These are phyloP conservation scores for Molossus molossus DNA, from an alignment of 2,797 vertebrate genomes.

Conservation along the genomic window DNA sequence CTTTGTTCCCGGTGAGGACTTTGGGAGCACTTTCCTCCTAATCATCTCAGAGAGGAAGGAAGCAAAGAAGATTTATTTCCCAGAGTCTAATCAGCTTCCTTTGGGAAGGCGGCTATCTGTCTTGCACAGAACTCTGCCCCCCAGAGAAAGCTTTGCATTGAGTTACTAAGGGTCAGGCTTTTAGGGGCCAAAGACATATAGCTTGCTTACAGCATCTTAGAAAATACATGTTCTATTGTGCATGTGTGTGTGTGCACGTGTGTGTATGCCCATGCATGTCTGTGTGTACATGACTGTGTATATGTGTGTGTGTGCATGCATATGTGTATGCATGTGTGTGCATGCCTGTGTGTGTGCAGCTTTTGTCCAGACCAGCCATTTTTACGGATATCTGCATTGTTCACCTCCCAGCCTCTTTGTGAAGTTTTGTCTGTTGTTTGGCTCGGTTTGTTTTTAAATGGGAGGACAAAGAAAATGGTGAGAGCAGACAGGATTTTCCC, in stretches of 20 bases:
- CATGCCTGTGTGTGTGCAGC: neutral
- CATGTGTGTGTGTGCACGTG: neutral
- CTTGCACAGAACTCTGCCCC: neutral
- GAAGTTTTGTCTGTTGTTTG: neutral
- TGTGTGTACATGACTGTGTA: neutral
- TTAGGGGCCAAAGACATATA: neutral
- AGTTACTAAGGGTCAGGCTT: neutral
- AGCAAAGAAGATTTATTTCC: constrained; percentile 45
- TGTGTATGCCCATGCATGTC: neutral
- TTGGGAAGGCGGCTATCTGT: neutral
- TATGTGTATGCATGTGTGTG: neutral
- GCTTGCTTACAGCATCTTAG: neutral
- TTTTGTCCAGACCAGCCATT: neutral
- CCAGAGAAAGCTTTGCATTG: neutral
- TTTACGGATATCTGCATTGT: neutral
- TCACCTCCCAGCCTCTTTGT: neutral
- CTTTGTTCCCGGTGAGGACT: neutral
- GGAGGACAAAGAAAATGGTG: neutral
- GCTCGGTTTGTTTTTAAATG: neutral
- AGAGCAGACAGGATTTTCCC: neutral
- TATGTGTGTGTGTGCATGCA: neutral
- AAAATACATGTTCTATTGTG: neutral
- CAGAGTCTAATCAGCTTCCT: constrained; percentile 2
- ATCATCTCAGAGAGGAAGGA: constrained; percentile 61
- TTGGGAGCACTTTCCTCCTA: neutral